A percentile compares a stretch with the other conserved stretches of the same genome.
These are phyloP conservation scores for Eurosta solidaginis DNA, from an alignment of 1,140 invertebrate genomes.

Conservation along the genomic window DNA sequence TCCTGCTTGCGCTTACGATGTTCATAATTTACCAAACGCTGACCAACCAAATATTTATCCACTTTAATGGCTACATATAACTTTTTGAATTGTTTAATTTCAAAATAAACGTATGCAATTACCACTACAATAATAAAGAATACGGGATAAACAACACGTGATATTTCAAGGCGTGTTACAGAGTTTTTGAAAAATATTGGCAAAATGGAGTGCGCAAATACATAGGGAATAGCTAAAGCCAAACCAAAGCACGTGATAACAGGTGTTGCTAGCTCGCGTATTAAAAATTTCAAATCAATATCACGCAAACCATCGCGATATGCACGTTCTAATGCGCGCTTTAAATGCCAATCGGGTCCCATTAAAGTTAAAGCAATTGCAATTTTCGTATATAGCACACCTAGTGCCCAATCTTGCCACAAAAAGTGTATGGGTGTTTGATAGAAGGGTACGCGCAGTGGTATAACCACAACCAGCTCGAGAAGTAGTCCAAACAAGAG, in stretches of 20 bases:
- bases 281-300: constrained; percentile 87
- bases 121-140: constrained; percentile 75
- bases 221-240: constrained; percentile 87
- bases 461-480: constrained; percentile 90
- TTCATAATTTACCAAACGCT: constrained; percentile 94
- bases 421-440: constrained; percentile 95
- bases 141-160: constrained; percentile 89
- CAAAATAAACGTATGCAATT: constrained; percentile 72
- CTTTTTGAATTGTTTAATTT: constrained; percentile 87
- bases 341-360: constrained; percentile 94
- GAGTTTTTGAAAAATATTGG: constrained; percentile 78
- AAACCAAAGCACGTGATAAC: constrained; percentile 86
- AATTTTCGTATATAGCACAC: constrained; percentile 97
- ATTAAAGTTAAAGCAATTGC: constrained; percentile 96
- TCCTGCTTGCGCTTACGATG: constrained; percentile 68
- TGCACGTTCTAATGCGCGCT: constrained; percentile 87
- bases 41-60: constrained; percentile 97
- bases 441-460: constrained; percentile 87
- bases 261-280: constrained; percentile 84
- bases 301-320: constrained; percentile 89
- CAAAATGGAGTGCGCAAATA: constrained; percentile 80
- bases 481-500: constrained; percentile 89
- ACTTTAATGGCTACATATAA: constrained; percentile 99
- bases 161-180: constrained; percentile 76
- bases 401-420: constrained; percentile 97